Evolutionary conservation across 2,113 vertebrate species (phyloP).

Genomic region (Alaudala cheleensis): DNA sequence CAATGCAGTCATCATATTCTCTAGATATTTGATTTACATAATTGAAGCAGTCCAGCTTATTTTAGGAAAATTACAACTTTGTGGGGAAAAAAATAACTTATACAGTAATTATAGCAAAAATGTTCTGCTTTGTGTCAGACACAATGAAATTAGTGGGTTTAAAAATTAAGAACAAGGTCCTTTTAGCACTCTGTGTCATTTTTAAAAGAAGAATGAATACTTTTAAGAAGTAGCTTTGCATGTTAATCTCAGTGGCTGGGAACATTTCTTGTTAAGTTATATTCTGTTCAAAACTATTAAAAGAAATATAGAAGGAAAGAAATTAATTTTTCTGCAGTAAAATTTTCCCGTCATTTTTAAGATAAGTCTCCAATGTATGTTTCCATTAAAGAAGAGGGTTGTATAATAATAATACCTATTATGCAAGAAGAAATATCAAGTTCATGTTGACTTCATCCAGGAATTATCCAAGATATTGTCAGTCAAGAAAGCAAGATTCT

Average conservation of each 20-base stretch:
- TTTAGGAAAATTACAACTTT: constrained; percentile 79
- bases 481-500: background rate
- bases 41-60: constrained; percentile 76
- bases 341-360: constrained; percentile 65
- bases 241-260: constrained; percentile 57
- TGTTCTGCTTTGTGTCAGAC: constrained; percentile 74
- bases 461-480: constrained; percentile 27
- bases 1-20: constrained; percentile 69
- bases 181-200: constrained; percentile 63
- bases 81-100: constrained; percentile 66
- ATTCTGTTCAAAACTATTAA: constrained; percentile 53
- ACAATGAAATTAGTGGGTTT: constrained; percentile 74
- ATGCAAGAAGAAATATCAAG: background rate
- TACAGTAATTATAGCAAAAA: constrained; percentile 73
- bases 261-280: constrained; percentile 58
- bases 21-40: constrained; percentile 74
- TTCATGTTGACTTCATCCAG: constrained; percentile 24
- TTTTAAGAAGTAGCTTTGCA: constrained; percentile 70
- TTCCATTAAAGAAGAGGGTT: constrained; percentile 55
- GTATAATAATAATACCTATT: constrained; percentile 26
- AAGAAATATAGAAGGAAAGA: constrained; percentile 65
- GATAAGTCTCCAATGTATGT: constrained; percentile 45
- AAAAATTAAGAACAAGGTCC: constrained; percentile 72
- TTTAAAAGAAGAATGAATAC: constrained; percentile 63
- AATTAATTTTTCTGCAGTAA: constrained; percentile 64